A percentile compares a stretch with the other conserved stretches of the same genome.
phyloP scores from a whole-genome alignment of 2,797 vertebrate species.

The Crenuchus spilurus region DNA sequence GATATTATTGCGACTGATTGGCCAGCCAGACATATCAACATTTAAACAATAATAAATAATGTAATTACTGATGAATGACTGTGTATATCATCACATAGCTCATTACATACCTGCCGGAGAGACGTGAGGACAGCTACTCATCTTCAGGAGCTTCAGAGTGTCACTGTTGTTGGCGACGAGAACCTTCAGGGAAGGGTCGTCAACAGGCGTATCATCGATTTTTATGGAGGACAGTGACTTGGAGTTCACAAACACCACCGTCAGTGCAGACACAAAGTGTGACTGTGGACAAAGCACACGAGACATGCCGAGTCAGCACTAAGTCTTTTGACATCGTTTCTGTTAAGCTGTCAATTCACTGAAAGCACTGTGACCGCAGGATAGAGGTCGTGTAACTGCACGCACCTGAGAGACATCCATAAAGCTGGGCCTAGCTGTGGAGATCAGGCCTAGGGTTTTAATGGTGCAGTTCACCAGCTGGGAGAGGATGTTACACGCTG shows the following conservation, averaged over 20 bases:
- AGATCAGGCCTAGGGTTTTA: conserved; percentile 88
- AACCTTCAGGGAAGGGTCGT: conserved; percentile 93
- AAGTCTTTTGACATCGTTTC: neutral
- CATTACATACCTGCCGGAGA: conserved; percentile 89
- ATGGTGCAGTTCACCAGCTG: conserved; percentile 90
- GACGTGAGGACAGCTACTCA: conserved; percentile 98
- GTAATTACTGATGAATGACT: too few relatives aligned
- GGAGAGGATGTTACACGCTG: conserved; percentile 88
- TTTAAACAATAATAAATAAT: too few relatives aligned
- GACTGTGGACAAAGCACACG: conserved; percentile 77
- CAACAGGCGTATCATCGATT: conserved; percentile 95
- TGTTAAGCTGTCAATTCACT: neutral
- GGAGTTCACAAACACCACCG: conserved; percentile 97
- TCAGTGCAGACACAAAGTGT: conserved; percentile 96
- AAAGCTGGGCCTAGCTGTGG: conserved; percentile 88
- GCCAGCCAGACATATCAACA: too few relatives aligned
- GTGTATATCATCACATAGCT: neutral
- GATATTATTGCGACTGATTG: too few relatives aligned
- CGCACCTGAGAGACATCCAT: conserved; percentile 86
- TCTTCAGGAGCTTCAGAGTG: conserved; percentile 92
- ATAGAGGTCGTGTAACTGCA: neutral
- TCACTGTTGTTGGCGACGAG: conserved; percentile 96
- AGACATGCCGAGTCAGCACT: conserved; percentile 20
- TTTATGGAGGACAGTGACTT: conserved; percentile 96
- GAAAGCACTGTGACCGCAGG: neutral